Percentiles rank a stretch among this genome's conserved stretches.
Conservation (phyloP, 2,113 vertebrate species). For the Corydoras sp. region DNA sequence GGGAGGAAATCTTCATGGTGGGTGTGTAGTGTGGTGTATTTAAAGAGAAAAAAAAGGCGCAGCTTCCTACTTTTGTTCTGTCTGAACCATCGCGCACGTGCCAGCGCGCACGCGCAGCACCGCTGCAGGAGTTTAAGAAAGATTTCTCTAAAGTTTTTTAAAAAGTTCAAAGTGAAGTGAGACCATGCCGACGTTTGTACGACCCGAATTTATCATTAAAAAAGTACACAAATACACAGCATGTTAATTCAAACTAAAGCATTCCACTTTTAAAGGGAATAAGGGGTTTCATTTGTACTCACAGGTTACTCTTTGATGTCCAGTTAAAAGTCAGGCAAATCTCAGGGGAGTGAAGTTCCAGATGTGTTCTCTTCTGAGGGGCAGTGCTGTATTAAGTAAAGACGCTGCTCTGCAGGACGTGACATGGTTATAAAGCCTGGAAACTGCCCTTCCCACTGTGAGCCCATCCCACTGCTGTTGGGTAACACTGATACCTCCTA, state of each 20-base stretch:
- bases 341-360: not conserved
- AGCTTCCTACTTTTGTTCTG: constrained; percentile 3
- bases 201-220: too few species aligned
- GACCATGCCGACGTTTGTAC: too few species aligned
- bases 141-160: too few species aligned
- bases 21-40: not conserved
- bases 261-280: too few species aligned
- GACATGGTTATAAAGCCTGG: constrained; percentile 63
- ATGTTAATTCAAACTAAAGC: not conserved
- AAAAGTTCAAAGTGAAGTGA: too few species aligned
- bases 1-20: too few species aligned
- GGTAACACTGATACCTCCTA: constrained; percentile 45
- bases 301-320: constrained; percentile 29
- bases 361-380: not conserved
- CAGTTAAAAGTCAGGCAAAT: constrained; percentile 30
- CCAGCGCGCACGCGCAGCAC: not conserved
- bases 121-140: not conserved
- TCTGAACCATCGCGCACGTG: constrained; percentile 24
- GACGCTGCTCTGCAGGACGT: constrained; percentile 45
- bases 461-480: constrained; percentile 52
- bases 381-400: too few species aligned
- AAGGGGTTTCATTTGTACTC: constrained; percentile 1
- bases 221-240: too few species aligned
- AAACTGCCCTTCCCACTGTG: constrained; percentile 55
- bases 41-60: not conserved